Evolutionary conservation across 23 tunicate genomes (phyloP), one percentile per base, ranked within the genome.

Genomic region (Pegea sp.): DNA sequence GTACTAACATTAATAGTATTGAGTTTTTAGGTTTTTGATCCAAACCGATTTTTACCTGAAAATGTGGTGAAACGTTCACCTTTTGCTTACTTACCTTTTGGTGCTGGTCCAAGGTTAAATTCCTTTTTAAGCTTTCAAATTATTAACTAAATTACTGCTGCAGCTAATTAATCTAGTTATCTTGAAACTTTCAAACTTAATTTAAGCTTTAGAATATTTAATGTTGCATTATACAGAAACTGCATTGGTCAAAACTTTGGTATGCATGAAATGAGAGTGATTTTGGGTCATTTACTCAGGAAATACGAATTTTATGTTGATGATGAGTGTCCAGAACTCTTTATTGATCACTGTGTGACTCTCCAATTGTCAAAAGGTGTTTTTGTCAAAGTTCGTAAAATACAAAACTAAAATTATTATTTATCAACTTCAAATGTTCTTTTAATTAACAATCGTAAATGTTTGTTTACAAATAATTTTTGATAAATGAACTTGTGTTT

Each of bases 51-150:
- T 26, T 28, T 26, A 18, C 53, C 59, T 22, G 77, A 71, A 43
- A 55, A 62, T 16, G 24, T 29, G 33, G 56, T 30, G 25, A 42
- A 18, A 5, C 49, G 69, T n/a, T 38, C 50, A 3, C 62, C 77
- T 4, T 71, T 54, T 43, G 56, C 68, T 1, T 71, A 31, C 34
- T 31, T 71, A n/a, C 77, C 77, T 3, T 71, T 71, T 24, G 60
- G 63, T 1, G 77, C 69, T 3, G 77, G 77, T 20, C 48, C 69
- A 42, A 71, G 77, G 77, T 71, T 8, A 24, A 38, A 18, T 51
- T 51, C 20, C 56, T 21, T 11, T 21, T 51, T 51, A 7, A 51
- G 11, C 46, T 11, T 16, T 16, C 11, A 11, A 38, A 38, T 38
- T 11, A 11, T 38, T 38, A 16, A 11, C 11, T 11, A 38, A 11